phyloP scores from a whole-genome alignment of 2,113 vertebrate genomes.

The Lampris incognitus region DNA sequence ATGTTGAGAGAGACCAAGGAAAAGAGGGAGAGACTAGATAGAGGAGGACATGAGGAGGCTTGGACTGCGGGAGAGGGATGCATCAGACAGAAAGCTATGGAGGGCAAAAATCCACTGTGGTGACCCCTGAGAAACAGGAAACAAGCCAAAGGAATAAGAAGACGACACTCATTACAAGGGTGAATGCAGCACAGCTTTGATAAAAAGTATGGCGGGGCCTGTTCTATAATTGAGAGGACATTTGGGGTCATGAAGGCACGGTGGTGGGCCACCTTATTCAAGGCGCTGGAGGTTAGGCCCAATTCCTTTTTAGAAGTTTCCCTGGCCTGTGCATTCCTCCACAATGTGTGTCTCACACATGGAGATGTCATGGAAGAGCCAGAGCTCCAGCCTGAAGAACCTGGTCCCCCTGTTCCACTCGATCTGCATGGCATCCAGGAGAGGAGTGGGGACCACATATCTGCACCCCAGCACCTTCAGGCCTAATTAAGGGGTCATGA shows the following conservation, averaged over 20 bases:
- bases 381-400: conserved; percentile 1
- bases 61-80: too few relatives aligned
- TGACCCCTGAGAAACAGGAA: too few relatives aligned
- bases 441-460: background rate
- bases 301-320: background rate
- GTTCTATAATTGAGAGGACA: background rate
- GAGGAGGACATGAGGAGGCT: too few relatives aligned
- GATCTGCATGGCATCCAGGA: background rate
- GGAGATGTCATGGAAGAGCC: conserved; percentile 4
- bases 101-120: too few relatives aligned
- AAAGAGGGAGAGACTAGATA: too few relatives aligned
- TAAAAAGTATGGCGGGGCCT: background rate
- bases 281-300: background rate
- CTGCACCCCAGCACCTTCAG: background rate
- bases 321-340: conserved; percentile 6
- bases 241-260: background rate
- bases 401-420: background rate
- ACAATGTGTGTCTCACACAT: conserved; percentile 1
- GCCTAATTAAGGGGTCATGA: conserved; percentile 3
- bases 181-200: background rate
- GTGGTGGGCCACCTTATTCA: conserved; percentile 1
- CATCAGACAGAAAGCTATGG: too few relatives aligned
- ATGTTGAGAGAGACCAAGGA: background rate
- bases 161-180: background rate
- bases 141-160: too few relatives aligned